Conservation (phyloP, 2,113 vertebrate species). For the Euleptes europaea region DNA sequence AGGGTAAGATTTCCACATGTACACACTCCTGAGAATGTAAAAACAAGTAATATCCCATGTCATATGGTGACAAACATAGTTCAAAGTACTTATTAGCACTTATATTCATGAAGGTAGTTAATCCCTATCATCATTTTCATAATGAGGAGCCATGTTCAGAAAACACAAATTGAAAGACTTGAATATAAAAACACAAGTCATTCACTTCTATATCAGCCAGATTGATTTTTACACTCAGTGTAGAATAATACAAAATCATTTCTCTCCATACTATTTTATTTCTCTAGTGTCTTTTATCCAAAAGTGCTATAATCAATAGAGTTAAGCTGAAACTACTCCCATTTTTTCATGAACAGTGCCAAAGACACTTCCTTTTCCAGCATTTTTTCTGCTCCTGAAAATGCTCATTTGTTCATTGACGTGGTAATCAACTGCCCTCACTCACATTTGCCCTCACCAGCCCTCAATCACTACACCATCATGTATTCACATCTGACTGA, state of each 20-base stretch:
- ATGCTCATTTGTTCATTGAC: neutral
- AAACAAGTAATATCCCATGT: constrained; percentile 55
- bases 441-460: neutral
- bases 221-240: constrained; percentile 63
- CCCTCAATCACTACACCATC: neutral
- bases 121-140: constrained; percentile 70
- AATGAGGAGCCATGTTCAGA: constrained; percentile 63
- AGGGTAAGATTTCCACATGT: constrained; percentile 31
- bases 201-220: constrained; percentile 60
- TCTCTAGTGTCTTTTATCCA: constrained; percentile 62
- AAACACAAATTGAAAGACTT: constrained; percentile 73
- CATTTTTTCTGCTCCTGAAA: neutral
- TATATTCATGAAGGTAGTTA: constrained; percentile 73
- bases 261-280: constrained; percentile 63
- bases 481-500: neutral
- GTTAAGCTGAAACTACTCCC: neutral
- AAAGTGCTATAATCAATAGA: constrained; percentile 33
- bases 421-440: too few relatives aligned
- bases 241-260: constrained; percentile 68
- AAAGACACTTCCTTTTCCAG: neutral
- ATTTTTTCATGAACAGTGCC: neutral
- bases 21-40: constrained; percentile 19
- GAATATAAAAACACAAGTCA: constrained; percentile 52
- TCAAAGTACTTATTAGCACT: constrained; percentile 64
- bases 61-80: constrained; percentile 62